Percentiles rank a stretch among this genome's conserved stretches.
phyloP scores from a whole-genome alignment of 1,140 invertebrate species.

The Aphidius gifuensis region DNA sequence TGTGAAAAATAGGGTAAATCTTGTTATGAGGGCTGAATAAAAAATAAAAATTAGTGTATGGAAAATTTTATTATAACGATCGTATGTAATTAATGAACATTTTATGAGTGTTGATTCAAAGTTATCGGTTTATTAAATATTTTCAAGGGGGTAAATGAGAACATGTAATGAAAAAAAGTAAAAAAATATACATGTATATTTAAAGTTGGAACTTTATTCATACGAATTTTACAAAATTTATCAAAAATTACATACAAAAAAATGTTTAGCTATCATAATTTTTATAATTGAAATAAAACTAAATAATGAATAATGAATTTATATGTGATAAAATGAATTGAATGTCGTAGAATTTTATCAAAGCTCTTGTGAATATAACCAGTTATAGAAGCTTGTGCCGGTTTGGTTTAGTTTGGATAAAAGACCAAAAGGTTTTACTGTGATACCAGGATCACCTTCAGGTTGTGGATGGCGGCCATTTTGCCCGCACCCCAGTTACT shows the following conservation, averaged over 20 bases:
- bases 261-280: no score
- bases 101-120: conserved; percentile 39
- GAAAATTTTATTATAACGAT: conserved; percentile 46
- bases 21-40: conserved; percentile 33
- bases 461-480: conserved; percentile 45
- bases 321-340: conserved; percentile 8
- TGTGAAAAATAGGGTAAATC: conserved; percentile 43
- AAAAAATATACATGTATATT: no score
- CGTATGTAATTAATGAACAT: conserved; percentile 40
- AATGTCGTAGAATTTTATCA: conserved; percentile 26
- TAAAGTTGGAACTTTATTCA: no score
- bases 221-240: no score
- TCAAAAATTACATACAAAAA: no score
- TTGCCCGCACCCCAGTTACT: conserved; percentile 35
- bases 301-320: no score
- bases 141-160: conserved; percentile 5
- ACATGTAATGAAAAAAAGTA: no score
- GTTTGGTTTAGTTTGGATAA: conserved; percentile 1
- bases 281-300: no score
- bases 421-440: conserved; percentile 29
- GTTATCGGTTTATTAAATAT: conserved; percentile 36
- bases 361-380: conserved; percentile 7
- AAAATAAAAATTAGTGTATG: conserved; percentile 42
- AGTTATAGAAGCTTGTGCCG: no score
- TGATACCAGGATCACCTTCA: conserved; percentile 39